Percentiles rank a stretch among this genome's conserved stretches.
Conservation (phyloP, 2,888 invertebrate genomes). For the Eurois occulta region DNA sequence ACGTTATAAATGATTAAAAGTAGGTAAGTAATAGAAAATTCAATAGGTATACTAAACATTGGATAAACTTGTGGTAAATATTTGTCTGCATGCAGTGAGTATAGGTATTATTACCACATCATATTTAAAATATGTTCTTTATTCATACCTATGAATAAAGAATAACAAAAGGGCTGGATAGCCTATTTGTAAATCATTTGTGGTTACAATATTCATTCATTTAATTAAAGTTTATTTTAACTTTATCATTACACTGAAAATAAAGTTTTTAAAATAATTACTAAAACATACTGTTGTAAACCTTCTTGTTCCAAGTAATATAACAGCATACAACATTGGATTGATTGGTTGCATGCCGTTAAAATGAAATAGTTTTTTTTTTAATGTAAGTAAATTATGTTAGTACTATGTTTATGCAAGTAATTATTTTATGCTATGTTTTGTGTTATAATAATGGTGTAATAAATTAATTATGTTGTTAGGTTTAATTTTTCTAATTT, state of each 20-base stretch:
- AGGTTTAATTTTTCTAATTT: too few relatives aligned
- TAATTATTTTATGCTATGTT: too few relatives aligned
- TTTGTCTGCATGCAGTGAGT: neutral
- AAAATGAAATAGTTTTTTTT: too few relatives aligned
- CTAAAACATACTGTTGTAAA: neutral
- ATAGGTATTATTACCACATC: constrained; percentile 13
- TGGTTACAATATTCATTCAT: constrained; percentile 30
- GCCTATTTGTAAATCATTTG: constrained; percentile 17
- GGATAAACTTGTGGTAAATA: constrained; percentile 16
- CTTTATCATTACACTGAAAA: neutral
- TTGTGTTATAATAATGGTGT: too few relatives aligned
- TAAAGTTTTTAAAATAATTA: neutral
- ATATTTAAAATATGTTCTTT: neutral
- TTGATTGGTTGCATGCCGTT: neutral
- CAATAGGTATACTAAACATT: constrained; percentile 1
- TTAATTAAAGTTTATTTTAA: neutral
- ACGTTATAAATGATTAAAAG: neutral
- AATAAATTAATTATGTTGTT: too few relatives aligned
- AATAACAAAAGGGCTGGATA: constrained; percentile 2
- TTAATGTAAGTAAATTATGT: too few relatives aligned
- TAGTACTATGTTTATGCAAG: too few relatives aligned
- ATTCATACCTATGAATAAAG: neutral
- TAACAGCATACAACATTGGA: neutral
- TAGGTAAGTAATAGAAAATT: neutral
- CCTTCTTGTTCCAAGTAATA: neutral